Conservation (phyloP, 2,797 vertebrate species). For the Platyrinchus mystaceus region DNA sequence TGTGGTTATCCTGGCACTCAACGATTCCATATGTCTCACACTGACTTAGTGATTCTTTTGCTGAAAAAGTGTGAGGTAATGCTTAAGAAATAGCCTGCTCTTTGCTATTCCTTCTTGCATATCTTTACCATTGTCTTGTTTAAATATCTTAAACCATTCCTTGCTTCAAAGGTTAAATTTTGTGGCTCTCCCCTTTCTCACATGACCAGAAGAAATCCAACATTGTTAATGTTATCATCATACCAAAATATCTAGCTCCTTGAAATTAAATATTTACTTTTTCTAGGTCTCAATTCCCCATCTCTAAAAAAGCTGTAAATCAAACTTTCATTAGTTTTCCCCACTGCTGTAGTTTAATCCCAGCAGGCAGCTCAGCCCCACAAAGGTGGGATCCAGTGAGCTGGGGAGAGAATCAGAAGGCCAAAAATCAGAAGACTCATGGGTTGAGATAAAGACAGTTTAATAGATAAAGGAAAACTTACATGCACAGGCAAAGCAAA, state of each 20-base stretch:
- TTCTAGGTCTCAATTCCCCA: background rate
- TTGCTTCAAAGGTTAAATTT: background rate
- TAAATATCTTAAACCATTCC: background rate
- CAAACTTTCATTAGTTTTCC: background rate
- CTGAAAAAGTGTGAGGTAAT: background rate
- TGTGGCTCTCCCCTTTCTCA: background rate
- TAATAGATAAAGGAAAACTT: background rate
- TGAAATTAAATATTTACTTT: background rate
- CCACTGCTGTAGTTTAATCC: background rate
- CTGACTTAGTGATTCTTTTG: background rate
- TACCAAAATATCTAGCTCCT: background rate
- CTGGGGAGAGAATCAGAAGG: background rate
- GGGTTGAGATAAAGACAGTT: background rate
- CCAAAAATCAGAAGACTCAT: background rate
- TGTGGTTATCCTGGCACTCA: background rate
- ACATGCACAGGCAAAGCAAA: background rate
- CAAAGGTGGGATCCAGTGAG: too few relatives aligned
- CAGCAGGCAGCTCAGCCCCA: background rate
- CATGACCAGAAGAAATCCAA: background rate
- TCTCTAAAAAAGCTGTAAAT: background rate
- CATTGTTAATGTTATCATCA: background rate
- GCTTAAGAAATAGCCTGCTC: background rate
- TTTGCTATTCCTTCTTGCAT: background rate
- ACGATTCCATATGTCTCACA: background rate
- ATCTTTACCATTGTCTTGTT: background rate